phyloP scores from a whole-genome alignment of 2,797 vertebrate genomes.

The Sebastolobus altivelis region DNA sequence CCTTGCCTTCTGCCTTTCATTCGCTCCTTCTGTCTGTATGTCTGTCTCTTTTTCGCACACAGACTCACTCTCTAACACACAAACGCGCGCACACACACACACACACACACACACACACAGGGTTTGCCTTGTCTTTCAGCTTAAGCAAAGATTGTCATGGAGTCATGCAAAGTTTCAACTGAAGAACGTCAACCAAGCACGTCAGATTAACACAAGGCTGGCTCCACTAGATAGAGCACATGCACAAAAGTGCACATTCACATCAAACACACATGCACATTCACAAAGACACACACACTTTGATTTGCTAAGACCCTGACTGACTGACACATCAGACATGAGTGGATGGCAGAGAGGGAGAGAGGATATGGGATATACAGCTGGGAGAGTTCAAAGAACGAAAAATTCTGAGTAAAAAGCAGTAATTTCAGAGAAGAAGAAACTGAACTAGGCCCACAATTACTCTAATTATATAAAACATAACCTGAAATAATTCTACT shows the following conservation, averaged over 20 bases:
- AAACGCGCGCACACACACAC: background rate
- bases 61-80: background rate
- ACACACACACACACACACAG: conserved; percentile 4
- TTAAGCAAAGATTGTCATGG: conserved; percentile 79
- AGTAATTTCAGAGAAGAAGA: conserved; percentile 31
- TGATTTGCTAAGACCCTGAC: conserved; percentile 72
- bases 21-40: conserved; percentile 37
- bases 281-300: conserved; percentile 52
- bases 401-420: conserved; percentile 33
- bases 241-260: conserved; percentile 14
- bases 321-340: conserved; percentile 76
- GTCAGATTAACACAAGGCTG: conserved; percentile 82
- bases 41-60: conserved; percentile 25
- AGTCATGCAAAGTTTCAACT: conserved; percentile 81
- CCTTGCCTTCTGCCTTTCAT: conserved; percentile 45
- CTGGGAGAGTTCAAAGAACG: conserved; percentile 41
- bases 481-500: conserved; percentile 11
- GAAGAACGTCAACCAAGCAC: conserved; percentile 79
- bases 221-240: conserved; percentile 71
- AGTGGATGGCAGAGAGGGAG: conserved; percentile 54
- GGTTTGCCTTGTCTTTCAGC: conserved; percentile 70
- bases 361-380: conserved; percentile 31
- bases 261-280: conserved; percentile 23
- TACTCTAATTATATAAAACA: conserved; percentile 27
- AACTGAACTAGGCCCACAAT: conserved; percentile 22